Conservation (phyloP, 2,888 invertebrate genomes). For the Globia sparganii region DNA sequence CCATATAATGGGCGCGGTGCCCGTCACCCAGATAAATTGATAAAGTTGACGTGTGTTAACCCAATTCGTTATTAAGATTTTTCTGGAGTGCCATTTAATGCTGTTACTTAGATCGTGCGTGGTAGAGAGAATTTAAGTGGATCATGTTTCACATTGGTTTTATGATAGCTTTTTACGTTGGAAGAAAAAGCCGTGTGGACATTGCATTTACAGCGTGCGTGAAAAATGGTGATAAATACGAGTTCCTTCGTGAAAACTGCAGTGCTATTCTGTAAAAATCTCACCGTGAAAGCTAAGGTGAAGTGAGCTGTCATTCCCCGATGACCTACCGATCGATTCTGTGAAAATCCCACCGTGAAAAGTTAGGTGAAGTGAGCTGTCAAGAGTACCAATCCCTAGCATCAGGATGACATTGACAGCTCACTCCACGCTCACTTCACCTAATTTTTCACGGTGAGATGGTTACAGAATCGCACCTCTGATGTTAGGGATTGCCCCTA, state of each 20-base stretch:
- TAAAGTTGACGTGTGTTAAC: slow-evolving; percentile 73
- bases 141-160: slow-evolving; percentile 15
- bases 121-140: slow-evolving; percentile 7
- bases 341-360: too few relatives aligned
- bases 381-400: too few relatives aligned
- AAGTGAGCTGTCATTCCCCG: too few relatives aligned
- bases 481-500: too few relatives aligned
- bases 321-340: too few relatives aligned
- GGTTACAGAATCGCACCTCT: too few relatives aligned
- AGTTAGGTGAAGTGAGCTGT: too few relatives aligned
- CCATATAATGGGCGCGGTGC: slow-evolving; percentile 67
- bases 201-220: neutral
- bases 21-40: slow-evolving; percentile 74
- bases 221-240: neutral
- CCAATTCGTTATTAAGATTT: slow-evolving; percentile 65
- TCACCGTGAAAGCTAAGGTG: too few relatives aligned
- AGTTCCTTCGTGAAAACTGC: neutral
- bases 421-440: too few relatives aligned
- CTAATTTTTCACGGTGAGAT: too few relatives aligned
- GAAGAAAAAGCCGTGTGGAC: neutral
- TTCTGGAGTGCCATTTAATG: slow-evolving; percentile 41
- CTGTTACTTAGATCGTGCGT: slow-evolving; percentile 26
- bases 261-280: too few relatives aligned
- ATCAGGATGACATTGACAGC: too few relatives aligned
- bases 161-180: neutral